Evolutionary conservation across 2,888 invertebrate species (phyloP).

Genomic region (Cistogaster globosa): DNA sequence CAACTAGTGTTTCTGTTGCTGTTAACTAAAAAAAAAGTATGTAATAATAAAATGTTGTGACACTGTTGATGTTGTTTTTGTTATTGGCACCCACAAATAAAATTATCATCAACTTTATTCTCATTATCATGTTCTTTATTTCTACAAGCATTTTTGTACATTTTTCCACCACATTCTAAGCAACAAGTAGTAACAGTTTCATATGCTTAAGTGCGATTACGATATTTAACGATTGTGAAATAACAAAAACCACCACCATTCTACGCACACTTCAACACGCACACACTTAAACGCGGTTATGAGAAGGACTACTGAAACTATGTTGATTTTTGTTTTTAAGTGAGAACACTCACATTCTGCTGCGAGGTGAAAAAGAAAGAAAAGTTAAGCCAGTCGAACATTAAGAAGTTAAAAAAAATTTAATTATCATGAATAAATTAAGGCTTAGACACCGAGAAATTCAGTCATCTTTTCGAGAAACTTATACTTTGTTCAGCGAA

Average conservation of each 20-base stretch:
- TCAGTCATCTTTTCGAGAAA: too few relatives aligned
- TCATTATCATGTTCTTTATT: conserved; percentile 23
- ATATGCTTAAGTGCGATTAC: conserved; percentile 12
- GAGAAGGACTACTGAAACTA: background rate
- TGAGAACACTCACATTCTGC: conserved; percentile 20
- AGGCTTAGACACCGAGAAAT: too few relatives aligned
- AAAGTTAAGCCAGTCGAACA: too few relatives aligned
- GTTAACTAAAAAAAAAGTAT: conserved; percentile 4
- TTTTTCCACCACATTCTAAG: conserved; percentile 21
- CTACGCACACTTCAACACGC: background rate
- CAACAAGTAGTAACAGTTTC: conserved; percentile 69
- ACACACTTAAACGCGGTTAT: background rate
- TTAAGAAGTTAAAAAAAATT: too few relatives aligned
- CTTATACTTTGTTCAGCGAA: too few relatives aligned
- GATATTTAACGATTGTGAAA: conserved; percentile 26
- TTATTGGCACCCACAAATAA: conserved; percentile 48
- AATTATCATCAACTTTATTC: conserved; percentile 35
- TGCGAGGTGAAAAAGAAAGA: background rate
- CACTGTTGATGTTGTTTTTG: conserved; percentile 63
- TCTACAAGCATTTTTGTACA: background rate
- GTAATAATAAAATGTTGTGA: conserved; percentile 38
- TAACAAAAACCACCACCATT: conserved; percentile 12
- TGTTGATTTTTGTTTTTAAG: conserved; percentile 31
- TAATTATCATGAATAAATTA: too few relatives aligned
- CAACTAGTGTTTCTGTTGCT: conserved; percentile 15